A percentile compares a stretch with the other conserved stretches of the same genome.
phyloP scores from a whole-genome alignment of 1,140 invertebrate genomes.

The Caenorhabditis inopinata region DNA sequence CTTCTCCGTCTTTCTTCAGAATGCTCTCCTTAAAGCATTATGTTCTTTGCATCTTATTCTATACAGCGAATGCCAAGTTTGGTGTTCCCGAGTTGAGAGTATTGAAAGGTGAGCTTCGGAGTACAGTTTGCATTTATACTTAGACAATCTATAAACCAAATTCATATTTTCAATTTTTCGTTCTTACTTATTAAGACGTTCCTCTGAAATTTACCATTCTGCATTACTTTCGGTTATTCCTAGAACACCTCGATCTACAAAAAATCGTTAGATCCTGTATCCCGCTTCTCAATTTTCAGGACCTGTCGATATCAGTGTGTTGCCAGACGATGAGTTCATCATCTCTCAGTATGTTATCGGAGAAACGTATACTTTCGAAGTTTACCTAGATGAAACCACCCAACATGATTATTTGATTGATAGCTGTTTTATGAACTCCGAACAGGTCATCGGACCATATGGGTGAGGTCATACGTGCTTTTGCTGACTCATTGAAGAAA shows the following conservation, averaged over 20 bases:
- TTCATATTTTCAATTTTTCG: too few species aligned
- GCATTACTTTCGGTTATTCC: too few species aligned
- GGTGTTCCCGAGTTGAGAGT: not conserved
- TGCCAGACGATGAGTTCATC: not conserved
- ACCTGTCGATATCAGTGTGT: not conserved
- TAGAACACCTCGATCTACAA: too few species aligned
- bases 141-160: too few species aligned
- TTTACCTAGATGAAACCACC: conserved; percentile 16
- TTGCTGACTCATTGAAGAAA: not conserved
- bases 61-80: not conserved
- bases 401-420: conserved; percentile 33
- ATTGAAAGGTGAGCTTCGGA: not conserved
- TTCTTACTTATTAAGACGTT: too few species aligned
- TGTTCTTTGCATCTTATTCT: not conserved
- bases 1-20: not conserved
- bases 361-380: conserved; percentile 32
- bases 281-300: not conserved
- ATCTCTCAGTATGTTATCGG: conserved; percentile 18
- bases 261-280: too few species aligned
- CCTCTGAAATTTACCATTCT: too few species aligned
- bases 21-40: not conserved
- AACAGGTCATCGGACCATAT: not conserved
- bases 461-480: too few species aligned
- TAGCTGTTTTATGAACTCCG: conserved; percentile 18
- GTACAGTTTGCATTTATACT: too few species aligned